Evolutionary conservation across 2,888 invertebrate genomes (phyloP), one percentile per base, ranked within the genome.

Genomic region (Halocaridina rubra): DNA sequence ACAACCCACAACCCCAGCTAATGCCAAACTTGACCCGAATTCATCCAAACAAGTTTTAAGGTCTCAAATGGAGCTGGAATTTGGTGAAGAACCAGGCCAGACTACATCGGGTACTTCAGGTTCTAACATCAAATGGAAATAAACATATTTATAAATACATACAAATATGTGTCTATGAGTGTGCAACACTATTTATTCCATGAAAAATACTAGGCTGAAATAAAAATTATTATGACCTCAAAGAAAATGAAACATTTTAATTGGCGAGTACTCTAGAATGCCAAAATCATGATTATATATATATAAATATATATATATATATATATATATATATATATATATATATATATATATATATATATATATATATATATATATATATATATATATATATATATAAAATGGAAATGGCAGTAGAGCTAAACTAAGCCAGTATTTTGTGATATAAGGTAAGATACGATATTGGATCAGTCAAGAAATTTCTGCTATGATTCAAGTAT

Each of bases 41-140:
- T 27, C 80, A 3, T 27, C 61, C n/a, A 57, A 39, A 32, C 32
- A 74, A 16, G 46, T 61, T 4, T 61, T 74, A 24, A 59, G 59
- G 61, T 80, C 80, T 10, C 80, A 80, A 64, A 74, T 80, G 64
- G 80, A 80, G 61, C 32, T 80, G 27, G 74, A 71, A 2, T 80
- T 72, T 30, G 80, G 80, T 0, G 80, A 80, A 29, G 74, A 80
- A 46, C 33, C 53, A 10, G 27, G 13, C 74, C 46, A 46, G 24
- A 78, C 22, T 29, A n/a, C 33, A 2, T 13, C 67, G 29, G 57
- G 19, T 5, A n/a, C 30, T 16, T 39, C 39, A 19, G 32, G 61
- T 19, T 24, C 30, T 27, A 64, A 29, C 2, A 30, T 5, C 5
- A 67, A 2, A 67, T 29, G 24, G 2, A 67, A 2, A 67, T 5